Base-by-base conservation (phyloP, 2,888 invertebrate species). In the Melanostoma mellinum region DNA sequence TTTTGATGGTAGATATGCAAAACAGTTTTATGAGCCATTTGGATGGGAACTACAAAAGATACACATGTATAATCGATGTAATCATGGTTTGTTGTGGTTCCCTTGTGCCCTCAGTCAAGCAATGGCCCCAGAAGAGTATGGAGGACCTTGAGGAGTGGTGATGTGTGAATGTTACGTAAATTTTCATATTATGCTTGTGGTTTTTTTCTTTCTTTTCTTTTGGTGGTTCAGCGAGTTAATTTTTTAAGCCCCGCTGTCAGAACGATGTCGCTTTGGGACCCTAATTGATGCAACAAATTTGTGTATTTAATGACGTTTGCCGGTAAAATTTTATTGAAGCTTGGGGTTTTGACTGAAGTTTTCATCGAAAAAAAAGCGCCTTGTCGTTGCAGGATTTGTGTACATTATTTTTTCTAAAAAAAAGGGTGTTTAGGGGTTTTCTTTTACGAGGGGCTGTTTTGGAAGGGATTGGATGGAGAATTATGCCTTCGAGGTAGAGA, bases 201-300 rank as follows among this genome's bases (percentile, higher is more conserved):
- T 9, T 40, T 40, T 10, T 40, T 36, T 35, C 6, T 30, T 35
- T 6, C 20, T 61, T 30, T 20, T 33, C 4, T 9, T 38, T 42
- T 40, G 40, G 38, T 50, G 52, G 20, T 20, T 20, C 20, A 20
- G 0, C 20, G 56, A 46, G 46, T 46, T 52, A 44, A 74, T 44
- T 71, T 72, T 40, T 71, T 72, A 74, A 67, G 36, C 52, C 58
- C 58, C 52, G 36, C 74, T 79, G 84, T 84, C 84, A 74, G 68
- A 65, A 60, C 58, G 69, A 74, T 84, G 79, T 84, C 74, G 74
- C 75, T 44, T 67, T 56, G 69, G 58, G 53, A 55, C 63, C 78
- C 79, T 84, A 84, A 84, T 84, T 84, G 79, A 71, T 61, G 84
- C 84, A 84, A 75, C 79, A 84, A 78, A 84, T 84, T 84, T 61